Evolutionary conservation across 1,140 invertebrate species (phyloP), one percentile per base, ranked within the genome.

Genomic region (Tetranychus urticae): DNA sequence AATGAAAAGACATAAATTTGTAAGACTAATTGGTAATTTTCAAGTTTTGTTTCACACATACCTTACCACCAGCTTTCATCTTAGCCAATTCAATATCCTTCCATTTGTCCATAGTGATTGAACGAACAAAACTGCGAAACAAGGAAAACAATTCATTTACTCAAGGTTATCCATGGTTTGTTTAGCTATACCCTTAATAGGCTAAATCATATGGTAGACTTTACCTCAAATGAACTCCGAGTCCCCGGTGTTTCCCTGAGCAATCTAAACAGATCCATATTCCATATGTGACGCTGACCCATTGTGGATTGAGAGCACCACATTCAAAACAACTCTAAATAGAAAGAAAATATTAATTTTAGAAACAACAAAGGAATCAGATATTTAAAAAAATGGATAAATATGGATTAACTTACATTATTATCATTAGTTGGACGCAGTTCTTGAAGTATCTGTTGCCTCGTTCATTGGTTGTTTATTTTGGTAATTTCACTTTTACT

Each of bases 261-360:
- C 96, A 99, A 72, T 99, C 94, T 68, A 99, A 88, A 74, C 96
- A 99, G 65, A 99, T 84, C 72, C 99, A 98, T 48, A 99, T 86
- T n/a, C 96, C 96, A 76, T 97, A 99, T 47, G 96, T 98, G 45
- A 98, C 89, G 68, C 89, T 94, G 54, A 92, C 86, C 96, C 96
- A 99, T 70, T 94, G 97, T 68, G 96, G 94, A 76, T 97, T 97
- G 73, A 90, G 93, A 48, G 91, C 84, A 70, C 84, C 84, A 77
- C 94, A 99, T 77, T 99, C 96, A 75, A 98, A 99, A 75, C 96
- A 99, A 73, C 82, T 62, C 48, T 64, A 35, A 5, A 31, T 46
- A 56, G 12, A 36, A 7, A 47, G 36, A 47, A 23, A 59, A 46
- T 45, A n/a, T 23, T 23, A 59, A 23, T 33, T n/a, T 46, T 7